Conservation (phyloP, 2,888 invertebrate genomes). For the Polia nebulosa region DNA sequence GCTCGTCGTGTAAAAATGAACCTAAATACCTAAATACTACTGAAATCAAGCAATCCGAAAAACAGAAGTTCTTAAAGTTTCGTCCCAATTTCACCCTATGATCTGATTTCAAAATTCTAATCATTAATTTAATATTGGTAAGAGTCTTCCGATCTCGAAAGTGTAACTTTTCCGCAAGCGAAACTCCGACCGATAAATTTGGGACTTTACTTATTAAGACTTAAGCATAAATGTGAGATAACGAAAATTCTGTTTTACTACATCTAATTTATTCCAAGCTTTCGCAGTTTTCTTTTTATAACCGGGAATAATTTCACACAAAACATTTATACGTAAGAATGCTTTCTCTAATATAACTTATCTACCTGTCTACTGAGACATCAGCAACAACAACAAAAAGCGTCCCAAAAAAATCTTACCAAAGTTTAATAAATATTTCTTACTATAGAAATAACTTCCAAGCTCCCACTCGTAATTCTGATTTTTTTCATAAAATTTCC, state of each 20-base stretch:
- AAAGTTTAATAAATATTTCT: neutral
- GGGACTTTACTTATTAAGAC: slow-evolving; percentile 45
- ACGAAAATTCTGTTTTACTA: slow-evolving; percentile 24
- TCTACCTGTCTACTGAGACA: no score
- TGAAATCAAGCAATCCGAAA: neutral
- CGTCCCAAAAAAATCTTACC: neutral
- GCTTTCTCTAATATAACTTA: no score
- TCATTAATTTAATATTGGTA: slow-evolving; percentile 38
- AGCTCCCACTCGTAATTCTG: neutral
- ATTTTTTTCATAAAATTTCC: neutral
- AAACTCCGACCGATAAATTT: slow-evolving; percentile 51
- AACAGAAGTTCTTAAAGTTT: slow-evolving; percentile 17
- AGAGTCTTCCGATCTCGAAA: slow-evolving; percentile 31
- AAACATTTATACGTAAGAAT: slow-evolving; percentile 28
- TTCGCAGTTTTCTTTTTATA: slow-evolving; percentile 18
- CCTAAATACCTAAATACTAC: neutral
- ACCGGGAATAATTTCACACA: slow-evolving; percentile 22
- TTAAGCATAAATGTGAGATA: slow-evolving; percentile 41
- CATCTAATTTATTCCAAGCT: slow-evolving; percentile 31
- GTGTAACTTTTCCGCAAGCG: slow-evolving; percentile 27
- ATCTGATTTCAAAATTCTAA: slow-evolving; percentile 34
- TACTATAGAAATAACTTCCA: neutral
- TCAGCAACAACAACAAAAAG: no score
- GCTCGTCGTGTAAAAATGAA: no score
- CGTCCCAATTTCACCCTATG: slow-evolving; percentile 17